A percentile compares a stretch with the other conserved stretches of the same genome.
phyloP scores from a whole-genome alignment of 2,113 vertebrate genomes.

The Hemiscyllium ocellatum region DNA sequence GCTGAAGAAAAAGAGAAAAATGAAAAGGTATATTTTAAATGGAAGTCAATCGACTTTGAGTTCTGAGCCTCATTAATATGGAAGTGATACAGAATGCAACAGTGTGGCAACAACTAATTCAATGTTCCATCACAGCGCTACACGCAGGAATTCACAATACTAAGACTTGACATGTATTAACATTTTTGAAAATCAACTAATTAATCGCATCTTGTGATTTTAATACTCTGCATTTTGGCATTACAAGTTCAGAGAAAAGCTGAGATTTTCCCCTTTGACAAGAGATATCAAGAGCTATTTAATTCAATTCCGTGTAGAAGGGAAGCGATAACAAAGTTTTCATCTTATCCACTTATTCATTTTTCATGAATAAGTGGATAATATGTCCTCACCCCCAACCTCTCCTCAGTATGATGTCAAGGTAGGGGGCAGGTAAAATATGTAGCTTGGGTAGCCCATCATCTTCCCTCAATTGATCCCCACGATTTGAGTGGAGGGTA shows the following conservation, averaged over 20 bases:
- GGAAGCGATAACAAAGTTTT: not conserved
- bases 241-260: not conserved
- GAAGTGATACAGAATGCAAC: not conserved
- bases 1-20: no score
- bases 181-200: not conserved
- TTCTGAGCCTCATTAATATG: not conserved
- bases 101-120: not conserved
- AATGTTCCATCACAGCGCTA: not conserved
- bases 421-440: no score
- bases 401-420: no score
- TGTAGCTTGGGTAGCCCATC: no score
- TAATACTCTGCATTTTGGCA: not conserved
- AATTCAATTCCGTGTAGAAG: no score
- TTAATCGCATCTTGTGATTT: not conserved
- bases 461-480: no score
- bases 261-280: not conserved
- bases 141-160: not conserved
- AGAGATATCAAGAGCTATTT: not conserved
- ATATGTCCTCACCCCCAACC: no score
- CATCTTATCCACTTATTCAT: no score
- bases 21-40: no score
- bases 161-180: not conserved
- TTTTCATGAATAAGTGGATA: not conserved
- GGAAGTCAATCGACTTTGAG: no score
- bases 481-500: no score